Evolutionary conservation across 2,888 invertebrate species (phyloP).

Genomic region (Ormyrus labotus): DNA sequence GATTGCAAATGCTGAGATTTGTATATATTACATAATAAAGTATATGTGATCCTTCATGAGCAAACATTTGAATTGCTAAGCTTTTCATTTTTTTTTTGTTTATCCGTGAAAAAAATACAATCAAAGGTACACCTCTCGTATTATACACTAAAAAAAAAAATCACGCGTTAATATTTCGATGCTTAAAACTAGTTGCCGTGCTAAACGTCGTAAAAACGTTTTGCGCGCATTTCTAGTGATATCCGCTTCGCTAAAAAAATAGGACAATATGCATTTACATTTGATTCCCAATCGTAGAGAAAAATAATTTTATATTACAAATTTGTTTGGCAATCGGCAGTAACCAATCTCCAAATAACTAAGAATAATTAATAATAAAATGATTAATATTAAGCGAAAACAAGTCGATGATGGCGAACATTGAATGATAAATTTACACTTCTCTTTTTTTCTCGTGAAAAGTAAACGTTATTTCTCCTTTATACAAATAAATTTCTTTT

Average conservation of each 20-base stretch:
- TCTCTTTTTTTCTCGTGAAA: constrained; percentile 29
- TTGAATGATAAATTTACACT: constrained; percentile 51
- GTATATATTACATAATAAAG: constrained; percentile 55
- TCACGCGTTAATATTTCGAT: constrained; percentile 47
- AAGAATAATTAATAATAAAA: not conserved
- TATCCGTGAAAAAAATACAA: constrained; percentile 47
- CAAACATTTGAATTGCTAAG: constrained; percentile 55
- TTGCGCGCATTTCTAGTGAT: constrained; percentile 43
- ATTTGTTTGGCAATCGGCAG: constrained; percentile 31
- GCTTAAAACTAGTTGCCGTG: constrained; percentile 51
- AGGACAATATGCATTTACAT: constrained; percentile 53
- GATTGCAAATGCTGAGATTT: constrained; percentile 67
- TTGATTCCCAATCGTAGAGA: constrained; percentile 47
- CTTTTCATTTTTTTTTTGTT: constrained; percentile 25
- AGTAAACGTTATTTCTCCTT: constrained; percentile 31
- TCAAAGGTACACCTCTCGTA: constrained; percentile 42
- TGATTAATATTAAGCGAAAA: constrained; percentile 17
- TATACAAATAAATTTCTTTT: constrained; percentile 50
- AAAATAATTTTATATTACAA: constrained; percentile 56
- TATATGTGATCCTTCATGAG: constrained; percentile 55
- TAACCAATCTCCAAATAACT: constrained; percentile 25
- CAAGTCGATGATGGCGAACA: constrained; percentile 32
- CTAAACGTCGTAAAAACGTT: constrained; percentile 34
- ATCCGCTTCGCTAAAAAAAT: constrained; percentile 55
- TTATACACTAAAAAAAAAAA: constrained; percentile 49